Evolutionary conservation across 2,888 invertebrate genomes (phyloP), one percentile per base, ranked within the genome.

Genomic region (Dasypogon diadema): DNA sequence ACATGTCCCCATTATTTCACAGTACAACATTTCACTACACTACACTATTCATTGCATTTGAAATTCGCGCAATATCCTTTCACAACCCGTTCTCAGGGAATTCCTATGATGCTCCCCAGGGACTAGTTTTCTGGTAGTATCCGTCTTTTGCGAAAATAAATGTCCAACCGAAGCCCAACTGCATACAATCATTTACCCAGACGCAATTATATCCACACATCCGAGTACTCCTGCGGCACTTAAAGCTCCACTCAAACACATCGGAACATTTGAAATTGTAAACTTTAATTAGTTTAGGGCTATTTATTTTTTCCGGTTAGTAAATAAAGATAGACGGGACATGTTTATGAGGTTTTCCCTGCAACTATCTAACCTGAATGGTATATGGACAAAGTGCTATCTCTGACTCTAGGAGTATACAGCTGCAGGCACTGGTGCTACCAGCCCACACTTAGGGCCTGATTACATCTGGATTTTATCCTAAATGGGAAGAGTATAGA

Each of bases 251-350:
- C 58, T 37, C 58, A 58, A 58, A 58, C 58, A 58, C 58, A 58
- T 48, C 51, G 46, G 24, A 58, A 30, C 58, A 58, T 56, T 76
- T 77, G 74, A 75, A 78, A 76, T 77, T 76, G 76, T 77, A 79
- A 78, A 77, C 78, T 79, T 78, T 77, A 79, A 79, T 79, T 79
- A 79, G 79, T 78, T 79, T 78, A 75, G 77, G 77, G 75, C 78
- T 79, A 78, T 79, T 79, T 79, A 77, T 79, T 78, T 77, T 78
- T 78, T 77, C 77, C 79, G 77, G 76, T 79, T 75, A 74, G 77
- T 77, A 79, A 78, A 78, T 77, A 77, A 42, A 56, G 56, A 73
- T 56, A 73, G 73, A 56, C 56, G 70, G 54, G 70, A 70, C 70
- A 70, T 70, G 70, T 73, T 74, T 74, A 74, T 70, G 70, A 70